phyloP scores from a whole-genome alignment of 2,113 vertebrate genomes.

The Rhadina sibilatrix region DNA sequence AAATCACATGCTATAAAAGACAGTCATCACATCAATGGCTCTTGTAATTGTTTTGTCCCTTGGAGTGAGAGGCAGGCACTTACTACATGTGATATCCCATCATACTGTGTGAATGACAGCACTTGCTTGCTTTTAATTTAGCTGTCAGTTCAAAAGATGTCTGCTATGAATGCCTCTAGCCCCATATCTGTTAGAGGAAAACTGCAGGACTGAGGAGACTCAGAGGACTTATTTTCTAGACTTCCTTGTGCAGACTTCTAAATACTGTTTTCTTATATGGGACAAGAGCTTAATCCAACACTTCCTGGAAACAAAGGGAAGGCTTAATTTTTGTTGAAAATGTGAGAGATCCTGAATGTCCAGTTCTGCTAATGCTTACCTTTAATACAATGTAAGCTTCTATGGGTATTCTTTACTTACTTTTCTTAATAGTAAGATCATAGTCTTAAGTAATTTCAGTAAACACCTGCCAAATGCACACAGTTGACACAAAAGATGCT shows the following conservation, averaged over 20 bases:
- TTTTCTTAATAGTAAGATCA: background rate
- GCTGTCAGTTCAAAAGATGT: conserved; percentile 57
- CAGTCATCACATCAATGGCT: conserved; percentile 59
- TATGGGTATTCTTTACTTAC: background rate
- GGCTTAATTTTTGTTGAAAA: background rate
- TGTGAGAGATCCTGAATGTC: background rate
- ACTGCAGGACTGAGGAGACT: background rate
- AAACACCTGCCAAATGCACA: background rate
- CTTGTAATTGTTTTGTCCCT: conserved; percentile 64
- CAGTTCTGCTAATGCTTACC: background rate
- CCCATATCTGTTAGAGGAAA: conserved; percentile 23
- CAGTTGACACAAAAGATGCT: background rate
- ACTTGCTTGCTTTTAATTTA: conserved; percentile 57
- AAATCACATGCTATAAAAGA: conserved; percentile 59
- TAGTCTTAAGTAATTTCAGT: background rate
- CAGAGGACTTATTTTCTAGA: background rate
- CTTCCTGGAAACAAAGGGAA: background rate
- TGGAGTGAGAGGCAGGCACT: conserved; percentile 62
- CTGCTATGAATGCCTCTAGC: conserved; percentile 32
- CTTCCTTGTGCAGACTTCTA: background rate
- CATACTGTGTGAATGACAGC: conserved; percentile 54
- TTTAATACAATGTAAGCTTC: background rate
- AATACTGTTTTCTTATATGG: background rate
- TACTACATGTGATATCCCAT: conserved; percentile 59
- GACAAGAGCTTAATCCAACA: background rate